phyloP scores from a whole-genome alignment of 53 echinoderm and acorn worm genomes.

The Paelopatides confundens region DNA sequence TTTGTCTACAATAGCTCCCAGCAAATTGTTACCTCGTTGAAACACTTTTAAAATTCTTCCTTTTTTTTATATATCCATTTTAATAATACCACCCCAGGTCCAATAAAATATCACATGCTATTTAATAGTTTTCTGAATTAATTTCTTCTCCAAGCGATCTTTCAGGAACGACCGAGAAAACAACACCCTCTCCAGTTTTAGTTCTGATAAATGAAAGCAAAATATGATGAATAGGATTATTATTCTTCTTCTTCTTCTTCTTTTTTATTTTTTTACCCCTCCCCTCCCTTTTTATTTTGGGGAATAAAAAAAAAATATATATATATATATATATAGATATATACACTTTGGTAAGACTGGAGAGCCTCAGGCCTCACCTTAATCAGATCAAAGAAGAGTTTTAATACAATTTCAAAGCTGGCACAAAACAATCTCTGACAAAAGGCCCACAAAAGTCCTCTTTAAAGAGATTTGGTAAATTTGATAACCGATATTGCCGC shows the following conservation, averaged over 20 bases:
- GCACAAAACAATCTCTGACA: background rate
- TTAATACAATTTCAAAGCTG: constrained; percentile 35
- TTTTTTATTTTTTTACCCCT: background rate
- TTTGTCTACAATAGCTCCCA: background rate
- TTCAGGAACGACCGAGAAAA: background rate
- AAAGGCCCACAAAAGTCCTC: constrained; percentile 30
- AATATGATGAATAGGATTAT: constrained; percentile 8
- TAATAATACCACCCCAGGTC: background rate
- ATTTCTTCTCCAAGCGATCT: background rate
- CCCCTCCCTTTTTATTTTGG: background rate
- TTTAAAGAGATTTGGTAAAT: constrained; percentile 33
- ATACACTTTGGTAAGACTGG: background rate
- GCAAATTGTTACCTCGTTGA: background rate
- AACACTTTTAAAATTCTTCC: background rate
- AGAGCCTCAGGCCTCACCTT: background rate
- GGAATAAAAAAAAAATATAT: background rate
- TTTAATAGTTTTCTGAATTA: background rate
- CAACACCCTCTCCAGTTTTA: constrained; percentile 18
- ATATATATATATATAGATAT: background rate
- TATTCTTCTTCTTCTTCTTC: background rate
- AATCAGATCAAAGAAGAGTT: constrained; percentile 38
- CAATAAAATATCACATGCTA: background rate
- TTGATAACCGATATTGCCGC: constrained; percentile 32
- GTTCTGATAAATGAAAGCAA: constrained; percentile 11
- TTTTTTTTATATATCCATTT: background rate